phyloP scores from a whole-genome alignment of 2,888 invertebrate genomes.

The Leptinotarsa haldemani region DNA sequence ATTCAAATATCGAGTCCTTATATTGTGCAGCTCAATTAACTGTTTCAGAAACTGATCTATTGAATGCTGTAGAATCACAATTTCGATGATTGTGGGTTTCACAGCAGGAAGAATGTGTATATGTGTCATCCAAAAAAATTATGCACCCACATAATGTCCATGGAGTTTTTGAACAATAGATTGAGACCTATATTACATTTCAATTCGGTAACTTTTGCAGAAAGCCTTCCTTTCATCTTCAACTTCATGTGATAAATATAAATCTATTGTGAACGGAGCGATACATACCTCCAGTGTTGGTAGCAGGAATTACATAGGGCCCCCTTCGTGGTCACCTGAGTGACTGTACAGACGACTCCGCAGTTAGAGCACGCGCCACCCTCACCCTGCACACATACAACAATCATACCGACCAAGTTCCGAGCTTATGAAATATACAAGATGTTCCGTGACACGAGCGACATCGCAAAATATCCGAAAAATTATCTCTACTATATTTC shows the following conservation, averaged over 20 bases:
- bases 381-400: conserved; percentile 65
- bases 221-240: no score
- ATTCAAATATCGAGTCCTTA: no score
- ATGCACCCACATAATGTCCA: no score
- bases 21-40: no score
- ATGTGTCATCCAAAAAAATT: no score
- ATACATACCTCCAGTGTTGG: conserved; percentile 85
- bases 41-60: no score
- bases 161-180: no score
- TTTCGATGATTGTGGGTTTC: no score
- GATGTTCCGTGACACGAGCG: conserved; percentile 9
- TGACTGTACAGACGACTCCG: conserved; percentile 80
- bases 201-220: no score
- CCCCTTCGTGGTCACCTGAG: conserved; percentile 81
- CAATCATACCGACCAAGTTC: conserved; percentile 61
- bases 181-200: no score
- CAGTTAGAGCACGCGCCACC: conserved; percentile 70
- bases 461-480: conserved; percentile 17
- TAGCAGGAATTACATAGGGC: conserved; percentile 86
- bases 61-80: no score
- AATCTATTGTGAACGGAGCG: conserved; percentile 1
- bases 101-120: no score
- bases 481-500: not conserved
- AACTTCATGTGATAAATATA: not conserved
- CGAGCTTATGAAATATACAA: conserved; percentile 22